Evolutionary conservation across 2,888 invertebrate species (phyloP).

Genomic region (Isotomurus palustris): DNA sequence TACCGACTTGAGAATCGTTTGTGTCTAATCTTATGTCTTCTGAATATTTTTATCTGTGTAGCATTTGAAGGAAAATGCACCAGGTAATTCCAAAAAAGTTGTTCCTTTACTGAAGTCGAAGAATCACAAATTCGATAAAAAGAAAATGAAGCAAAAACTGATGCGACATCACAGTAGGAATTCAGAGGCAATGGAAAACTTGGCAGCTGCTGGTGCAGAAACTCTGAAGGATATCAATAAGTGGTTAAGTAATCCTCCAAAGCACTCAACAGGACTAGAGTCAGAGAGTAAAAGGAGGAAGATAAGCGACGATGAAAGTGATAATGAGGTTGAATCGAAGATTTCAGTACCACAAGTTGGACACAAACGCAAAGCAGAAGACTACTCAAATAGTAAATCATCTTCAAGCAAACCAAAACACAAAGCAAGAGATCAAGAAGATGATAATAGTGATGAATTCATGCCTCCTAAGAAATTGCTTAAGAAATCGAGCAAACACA

Average conservation of each 20-base stretch:
- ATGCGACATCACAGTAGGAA: constrained; percentile 54
- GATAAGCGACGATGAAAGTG: constrained; percentile 8
- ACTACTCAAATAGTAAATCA: background rate
- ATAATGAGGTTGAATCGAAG: background rate
- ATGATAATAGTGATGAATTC: constrained; percentile 3
- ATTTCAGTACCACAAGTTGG: background rate
- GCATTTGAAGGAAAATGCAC: constrained; percentile 40
- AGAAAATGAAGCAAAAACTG: constrained; percentile 45
- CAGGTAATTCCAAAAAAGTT: constrained; percentile 3
- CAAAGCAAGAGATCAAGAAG: constrained; percentile 5
- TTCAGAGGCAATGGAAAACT: constrained; percentile 63
- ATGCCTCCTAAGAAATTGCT: constrained; percentile 10
- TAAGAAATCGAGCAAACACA: constrained; percentile 7
- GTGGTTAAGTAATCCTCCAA: constrained; percentile 78
- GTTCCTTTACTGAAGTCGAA: constrained; percentile 32
- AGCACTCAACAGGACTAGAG: constrained; percentile 15
- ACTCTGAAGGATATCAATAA: constrained; percentile 73
- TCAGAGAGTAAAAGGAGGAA: background rate
- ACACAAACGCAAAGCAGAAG: constrained; percentile 16
- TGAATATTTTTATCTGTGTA: constrained; percentile 9
- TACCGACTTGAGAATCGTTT: background rate
- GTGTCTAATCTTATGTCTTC: background rate
- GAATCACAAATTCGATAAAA: constrained; percentile 47
- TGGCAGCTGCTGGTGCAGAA: constrained; percentile 70
- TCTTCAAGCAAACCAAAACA: background rate